These are phyloP conservation scores for Maccullochella peelii DNA, from an alignment of 2,113 vertebrate species.

Conservation along the genomic window DNA sequence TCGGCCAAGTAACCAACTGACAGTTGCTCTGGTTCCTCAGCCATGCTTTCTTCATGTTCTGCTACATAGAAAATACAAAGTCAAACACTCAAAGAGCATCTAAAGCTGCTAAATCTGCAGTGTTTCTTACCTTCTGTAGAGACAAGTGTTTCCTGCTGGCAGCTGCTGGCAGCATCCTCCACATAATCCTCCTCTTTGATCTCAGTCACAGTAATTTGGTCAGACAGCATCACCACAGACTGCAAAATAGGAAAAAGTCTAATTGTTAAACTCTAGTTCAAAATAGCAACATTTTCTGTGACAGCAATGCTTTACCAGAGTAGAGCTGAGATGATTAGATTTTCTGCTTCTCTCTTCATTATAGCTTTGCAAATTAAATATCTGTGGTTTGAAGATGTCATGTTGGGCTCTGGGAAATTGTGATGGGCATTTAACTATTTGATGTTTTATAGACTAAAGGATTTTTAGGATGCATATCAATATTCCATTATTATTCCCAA, in stretches of 20 bases:
- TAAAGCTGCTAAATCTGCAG: slow-evolving; percentile 6
- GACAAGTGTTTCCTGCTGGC: slow-evolving; percentile 24
- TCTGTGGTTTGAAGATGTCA: background rate
- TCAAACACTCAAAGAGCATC: slow-evolving; percentile 7
- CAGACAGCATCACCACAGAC: slow-evolving; percentile 10
- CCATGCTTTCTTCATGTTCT: slow-evolving; percentile 36
- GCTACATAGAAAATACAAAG: slow-evolving; percentile 33
- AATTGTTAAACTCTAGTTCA: background rate
- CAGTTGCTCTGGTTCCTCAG: slow-evolving; percentile 32
- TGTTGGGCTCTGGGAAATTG: background rate
- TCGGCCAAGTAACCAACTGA: background rate
- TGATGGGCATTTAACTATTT: background rate
- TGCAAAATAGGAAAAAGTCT: slow-evolving; percentile 5
- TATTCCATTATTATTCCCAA: background rate
- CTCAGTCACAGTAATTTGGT: slow-evolving; percentile 33
- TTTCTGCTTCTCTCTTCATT: background rate
- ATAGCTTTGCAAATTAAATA: background rate
- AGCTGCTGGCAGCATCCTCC: slow-evolving; percentile 36
- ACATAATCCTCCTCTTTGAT: slow-evolving; percentile 66
- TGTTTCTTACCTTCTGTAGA: slow-evolving; percentile 47
- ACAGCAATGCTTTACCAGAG: background rate
- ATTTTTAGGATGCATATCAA: background rate
- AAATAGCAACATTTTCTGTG: background rate
- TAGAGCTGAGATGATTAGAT: background rate
- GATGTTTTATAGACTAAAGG: background rate